phyloP scores from a whole-genome alignment of 2,113 vertebrate species.

The Dromas ardeola region DNA sequence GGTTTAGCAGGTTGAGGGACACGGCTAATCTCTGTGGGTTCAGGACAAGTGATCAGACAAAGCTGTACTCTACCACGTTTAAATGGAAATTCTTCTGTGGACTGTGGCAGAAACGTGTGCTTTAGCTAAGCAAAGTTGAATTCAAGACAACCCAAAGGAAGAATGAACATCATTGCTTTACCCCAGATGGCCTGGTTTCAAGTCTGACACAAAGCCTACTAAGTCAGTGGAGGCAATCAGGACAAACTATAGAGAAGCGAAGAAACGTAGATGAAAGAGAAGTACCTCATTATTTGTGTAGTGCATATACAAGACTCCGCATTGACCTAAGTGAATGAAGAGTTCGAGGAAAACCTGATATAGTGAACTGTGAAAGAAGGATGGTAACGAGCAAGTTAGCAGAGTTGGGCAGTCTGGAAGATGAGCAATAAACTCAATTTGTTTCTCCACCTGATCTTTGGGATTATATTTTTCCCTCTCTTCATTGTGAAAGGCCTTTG shows the following conservation, averaged over 20 bases:
- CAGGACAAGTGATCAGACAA: not conserved
- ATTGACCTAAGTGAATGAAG: not conserved
- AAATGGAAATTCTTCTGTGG: not conserved
- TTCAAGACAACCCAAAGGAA: not conserved
- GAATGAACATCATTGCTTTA: not conserved
- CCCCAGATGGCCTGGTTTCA: not conserved
- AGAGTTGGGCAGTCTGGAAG: not conserved
- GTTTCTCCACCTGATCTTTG: not conserved
- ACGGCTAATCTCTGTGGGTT: not conserved
- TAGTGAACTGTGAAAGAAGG: not conserved
- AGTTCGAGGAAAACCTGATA: not conserved
- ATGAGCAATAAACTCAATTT: not conserved
- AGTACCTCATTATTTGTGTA: not conserved
- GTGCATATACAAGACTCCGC: not conserved
- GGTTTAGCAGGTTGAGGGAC: not conserved
- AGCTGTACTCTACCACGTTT: rapidly evolving
- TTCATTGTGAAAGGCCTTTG: not conserved
- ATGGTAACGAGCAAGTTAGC: not conserved
- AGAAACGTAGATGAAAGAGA: not conserved
- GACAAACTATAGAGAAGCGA: not conserved
- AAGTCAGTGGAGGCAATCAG: not conserved
- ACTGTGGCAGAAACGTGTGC: not conserved
- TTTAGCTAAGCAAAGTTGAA: not conserved
- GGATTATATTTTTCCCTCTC: not conserved
- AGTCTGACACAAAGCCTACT: not conserved